Evolutionary conservation across 2,797 vertebrate species (phyloP), one percentile per base, ranked within the genome.

Genomic region (Lagorchestes hirsutus): DNA sequence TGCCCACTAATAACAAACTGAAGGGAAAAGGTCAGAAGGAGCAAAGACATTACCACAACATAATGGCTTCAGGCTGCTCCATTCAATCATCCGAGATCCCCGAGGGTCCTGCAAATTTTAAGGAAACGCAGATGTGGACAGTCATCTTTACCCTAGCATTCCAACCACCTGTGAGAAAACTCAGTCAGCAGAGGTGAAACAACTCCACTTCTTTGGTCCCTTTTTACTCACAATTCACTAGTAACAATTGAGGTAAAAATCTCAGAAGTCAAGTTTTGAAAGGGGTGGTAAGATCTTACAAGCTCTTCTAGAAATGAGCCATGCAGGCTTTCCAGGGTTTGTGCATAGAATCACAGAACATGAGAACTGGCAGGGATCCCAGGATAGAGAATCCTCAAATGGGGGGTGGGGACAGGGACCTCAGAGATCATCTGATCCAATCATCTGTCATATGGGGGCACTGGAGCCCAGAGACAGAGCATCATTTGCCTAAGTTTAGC

Each of bases 51-150:
- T 94, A 99, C 99, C 99, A 96, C 99, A 99, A 97, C 99, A 99
- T 94, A 99, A 46, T 0, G 99, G 99, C 96, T 99, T 99, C 90
- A 99, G 95, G 55, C 98, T 98, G 95, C 98, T 99, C 99, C 99
- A 99, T 93, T 99, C 99, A 90, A 99, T 98, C 99, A 99, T 99
- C 96, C 99, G 98, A 67, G 99, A 99, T 14, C 99, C 99, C 96
- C 99, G 98, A 92, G 99, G 99, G 98, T 99, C 99, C 99, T 99
- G 97, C 93, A 96, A 50, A 87, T 87, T 87, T 87, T 50, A 87
- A 87, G 40, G 2, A 31, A 28, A 6, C 11, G 58, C 13, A 34
- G 59, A 90, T 54, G 10, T 6, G 0, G 18, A 5, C 0, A 8
- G 56, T 31, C 9, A 93, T 2, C 50, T 4, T 87, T 46, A 46